Conservation (phyloP, 2,797 vertebrate genomes). For the Gymnoscopelus microlampas region DNA sequence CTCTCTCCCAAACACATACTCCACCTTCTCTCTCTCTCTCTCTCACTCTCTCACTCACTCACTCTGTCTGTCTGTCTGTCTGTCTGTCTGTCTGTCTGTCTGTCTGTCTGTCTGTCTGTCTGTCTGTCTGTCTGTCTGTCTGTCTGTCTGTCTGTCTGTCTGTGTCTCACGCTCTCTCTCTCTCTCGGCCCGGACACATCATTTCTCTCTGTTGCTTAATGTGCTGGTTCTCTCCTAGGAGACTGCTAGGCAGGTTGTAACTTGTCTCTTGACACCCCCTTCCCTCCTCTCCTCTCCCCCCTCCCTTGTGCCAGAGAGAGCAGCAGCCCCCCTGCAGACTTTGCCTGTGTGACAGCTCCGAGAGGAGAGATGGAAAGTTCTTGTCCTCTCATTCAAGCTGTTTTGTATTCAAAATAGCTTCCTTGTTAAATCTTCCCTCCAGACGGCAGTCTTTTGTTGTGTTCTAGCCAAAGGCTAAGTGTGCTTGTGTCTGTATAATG, state of each 20-base stretch:
- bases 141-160: slow-evolving; percentile 42
- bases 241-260: slow-evolving; percentile 68
- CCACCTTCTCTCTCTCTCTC: not conserved
- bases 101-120: not conserved
- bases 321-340: slow-evolving; percentile 62
- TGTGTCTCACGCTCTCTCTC: not conserved
- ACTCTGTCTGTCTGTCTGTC: not conserved
- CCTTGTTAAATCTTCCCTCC: slow-evolving; percentile 64
- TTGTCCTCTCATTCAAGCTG: slow-evolving; percentile 61
- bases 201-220: slow-evolving; percentile 73
- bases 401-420: slow-evolving; percentile 69
- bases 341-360: slow-evolving; percentile 63
- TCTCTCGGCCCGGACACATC: slow-evolving; percentile 50
- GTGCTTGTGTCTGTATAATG: slow-evolving; percentile 33
- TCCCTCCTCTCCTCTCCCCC: not conserved
- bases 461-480: slow-evolving; percentile 56
- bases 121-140: not conserved
- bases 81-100: slow-evolving; percentile 48
- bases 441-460: slow-evolving; percentile 47
- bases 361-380: slow-evolving; percentile 70
- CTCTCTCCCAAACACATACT: slow-evolving; percentile 16
- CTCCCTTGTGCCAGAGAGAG: slow-evolving; percentile 55
- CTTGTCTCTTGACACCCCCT: slow-evolving; percentile 62
- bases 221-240: slow-evolving; percentile 61
- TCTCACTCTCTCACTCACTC: too few relatives aligned